A percentile compares a stretch with the other conserved stretches of the same genome.
Evolutionary conservation across 2,888 invertebrate species (phyloP).

Genomic region (Bombylius discolor): DNA sequence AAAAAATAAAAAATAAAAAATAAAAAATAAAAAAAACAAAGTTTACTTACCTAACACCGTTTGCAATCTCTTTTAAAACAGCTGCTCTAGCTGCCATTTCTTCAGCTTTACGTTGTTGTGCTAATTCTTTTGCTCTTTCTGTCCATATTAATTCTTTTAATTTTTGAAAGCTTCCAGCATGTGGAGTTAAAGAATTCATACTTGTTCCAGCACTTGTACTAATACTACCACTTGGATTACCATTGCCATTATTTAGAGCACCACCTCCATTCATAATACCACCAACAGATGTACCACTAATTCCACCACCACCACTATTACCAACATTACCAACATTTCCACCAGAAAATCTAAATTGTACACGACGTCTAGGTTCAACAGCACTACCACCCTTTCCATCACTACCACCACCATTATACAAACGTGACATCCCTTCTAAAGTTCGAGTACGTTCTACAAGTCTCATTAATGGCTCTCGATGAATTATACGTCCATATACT

Average conservation of each 20-base stretch:
- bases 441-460: constrained; percentile 36
- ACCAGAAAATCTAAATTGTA: constrained; percentile 29
- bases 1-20: no score
- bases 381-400: constrained; percentile 22
- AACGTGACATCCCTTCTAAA: constrained; percentile 40
- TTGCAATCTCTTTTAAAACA: constrained; percentile 48
- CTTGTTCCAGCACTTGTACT: not conserved
- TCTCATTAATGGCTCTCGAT: constrained; percentile 50
- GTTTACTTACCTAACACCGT: constrained; percentile 41
- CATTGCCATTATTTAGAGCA: not conserved
- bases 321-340: constrained; percentile 16
- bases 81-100: constrained; percentile 53
- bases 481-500: constrained; percentile 59
- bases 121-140: constrained; percentile 62
- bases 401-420: constrained; percentile 37
- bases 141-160: constrained; percentile 66
- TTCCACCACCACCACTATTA: not conserved
- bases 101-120: constrained; percentile 60
- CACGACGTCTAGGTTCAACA: constrained; percentile 10
- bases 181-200: constrained; percentile 23
- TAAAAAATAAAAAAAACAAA: no score
- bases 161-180: constrained; percentile 50
- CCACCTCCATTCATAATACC: no score
- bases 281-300: not conserved
- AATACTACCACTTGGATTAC: not conserved